Evolutionary conservation across 2,888 invertebrate genomes (phyloP).

Genomic region (Acleris laterana): DNA sequence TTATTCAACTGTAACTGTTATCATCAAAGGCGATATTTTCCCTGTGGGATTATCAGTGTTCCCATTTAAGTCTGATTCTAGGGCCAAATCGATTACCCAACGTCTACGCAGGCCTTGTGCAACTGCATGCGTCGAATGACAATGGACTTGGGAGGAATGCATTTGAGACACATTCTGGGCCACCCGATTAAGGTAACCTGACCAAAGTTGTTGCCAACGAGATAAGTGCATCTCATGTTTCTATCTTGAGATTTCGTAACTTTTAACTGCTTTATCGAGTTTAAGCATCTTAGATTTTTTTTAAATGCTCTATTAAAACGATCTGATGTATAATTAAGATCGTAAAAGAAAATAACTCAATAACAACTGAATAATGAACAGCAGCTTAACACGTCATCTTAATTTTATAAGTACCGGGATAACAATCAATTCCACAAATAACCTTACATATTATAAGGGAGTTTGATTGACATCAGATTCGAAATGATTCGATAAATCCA

Average conservation of each 20-base stretch:
- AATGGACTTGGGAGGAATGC: slow-evolving; percentile 65
- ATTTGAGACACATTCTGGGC: slow-evolving; percentile 35
- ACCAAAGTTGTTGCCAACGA: slow-evolving; percentile 17
- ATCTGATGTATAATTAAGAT: neutral
- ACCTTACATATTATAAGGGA: slow-evolving; percentile 1
- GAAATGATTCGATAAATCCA: slow-evolving; percentile 26
- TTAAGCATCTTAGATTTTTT: no score
- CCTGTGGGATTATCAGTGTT: slow-evolving; percentile 56
- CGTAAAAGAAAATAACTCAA: neutral
- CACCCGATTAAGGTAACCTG: slow-evolving; percentile 32
- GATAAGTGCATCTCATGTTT: slow-evolving; percentile 8
- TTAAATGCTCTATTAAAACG: no score
- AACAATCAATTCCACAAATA: neutral
- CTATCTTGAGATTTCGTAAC: slow-evolving; percentile 2
- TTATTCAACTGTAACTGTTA: slow-evolving; percentile 41
- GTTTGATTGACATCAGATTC: slow-evolving; percentile 34
- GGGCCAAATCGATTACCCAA: slow-evolving; percentile 67
- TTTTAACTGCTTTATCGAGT: neutral
- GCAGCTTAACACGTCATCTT: neutral
- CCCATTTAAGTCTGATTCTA: slow-evolving; percentile 63
- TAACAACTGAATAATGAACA: neutral
- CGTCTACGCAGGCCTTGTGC: slow-evolving; percentile 55
- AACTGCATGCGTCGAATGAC: slow-evolving; percentile 68
- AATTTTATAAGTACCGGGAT: neutral
- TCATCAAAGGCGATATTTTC: slow-evolving; percentile 45